Evolutionary conservation across 2,797 vertebrate species (phyloP).

Genomic region (Sebastes steindachneri): DNA sequence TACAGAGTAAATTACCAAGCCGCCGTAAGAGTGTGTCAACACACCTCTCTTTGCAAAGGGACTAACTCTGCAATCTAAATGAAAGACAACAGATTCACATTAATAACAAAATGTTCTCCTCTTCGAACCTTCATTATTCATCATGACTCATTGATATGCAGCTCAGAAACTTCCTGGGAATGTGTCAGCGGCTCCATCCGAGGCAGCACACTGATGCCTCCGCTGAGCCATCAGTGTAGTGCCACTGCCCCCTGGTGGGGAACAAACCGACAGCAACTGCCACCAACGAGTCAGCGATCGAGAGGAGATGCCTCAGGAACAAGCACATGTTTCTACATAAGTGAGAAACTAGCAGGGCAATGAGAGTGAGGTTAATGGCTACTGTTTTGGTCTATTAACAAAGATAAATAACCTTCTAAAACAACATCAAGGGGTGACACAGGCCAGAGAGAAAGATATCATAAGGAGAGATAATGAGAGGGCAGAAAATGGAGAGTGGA

Average conservation of each 20-base stretch:
- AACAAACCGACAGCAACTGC: neutral
- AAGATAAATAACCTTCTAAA: neutral
- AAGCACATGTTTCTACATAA: neutral
- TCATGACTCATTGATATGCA: slow-evolving; percentile 68
- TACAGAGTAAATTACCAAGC: slow-evolving; percentile 56
- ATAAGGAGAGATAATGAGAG: neutral
- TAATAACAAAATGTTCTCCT: slow-evolving; percentile 67
- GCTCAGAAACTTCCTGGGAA: slow-evolving; percentile 56
- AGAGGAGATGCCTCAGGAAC: neutral
- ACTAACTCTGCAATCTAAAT: slow-evolving; percentile 62
- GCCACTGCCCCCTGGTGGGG: slow-evolving; percentile 77
- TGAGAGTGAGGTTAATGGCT: neutral
- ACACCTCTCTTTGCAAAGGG: slow-evolving; percentile 65
- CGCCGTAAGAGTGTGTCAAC: slow-evolving; percentile 61
- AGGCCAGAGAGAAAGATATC: neutral
- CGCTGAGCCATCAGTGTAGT: slow-evolving; percentile 36
- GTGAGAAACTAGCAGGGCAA: neutral
- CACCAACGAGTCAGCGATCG: neutral
- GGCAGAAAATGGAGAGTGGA: neutral
- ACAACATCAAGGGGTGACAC: neutral
- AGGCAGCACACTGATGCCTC: neutral
- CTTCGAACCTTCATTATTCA: slow-evolving; percentile 72
- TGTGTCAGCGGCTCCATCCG: slow-evolving; percentile 24
- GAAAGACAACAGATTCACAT: slow-evolving; percentile 74
- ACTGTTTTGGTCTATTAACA: neutral